Evolutionary conservation across 2,113 vertebrate genomes (phyloP), one percentile per base, ranked within the genome.

Genomic region (Procavia capensis): DNA sequence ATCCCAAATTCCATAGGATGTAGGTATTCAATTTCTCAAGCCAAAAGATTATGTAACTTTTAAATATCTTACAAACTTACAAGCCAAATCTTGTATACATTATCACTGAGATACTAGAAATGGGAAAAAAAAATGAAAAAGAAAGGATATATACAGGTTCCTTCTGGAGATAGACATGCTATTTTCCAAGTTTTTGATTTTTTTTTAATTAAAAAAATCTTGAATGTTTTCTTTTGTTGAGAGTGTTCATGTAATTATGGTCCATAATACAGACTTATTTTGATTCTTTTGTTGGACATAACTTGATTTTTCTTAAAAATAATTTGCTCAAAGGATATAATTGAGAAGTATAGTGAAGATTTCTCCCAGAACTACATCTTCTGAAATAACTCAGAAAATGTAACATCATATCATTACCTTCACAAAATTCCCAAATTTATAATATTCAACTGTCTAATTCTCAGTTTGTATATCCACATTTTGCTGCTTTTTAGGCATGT

Each of bases 311-410:
- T 90, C 83, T 96, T 94, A 92, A 79, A 96, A 97, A 84, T n/a
- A 3, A 94, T 96, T 96, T 97, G 13, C 27, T 75, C 5, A 64
- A 82, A 78, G 59, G 95, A 96, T 96, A 95, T 61, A 87, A 96
- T 93, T 96, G 93, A 93, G 98, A 97, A 54, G 22, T 74, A 57
- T 74, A 88, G 68, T 94, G 39, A 96, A 93, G 17, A 54, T 96
- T 88, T 95, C 88, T 86, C 89, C 79, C 79, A 95, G 82, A 95
- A 91, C 68, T 85, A 25, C 34, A 63, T 87, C 47, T 94, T 96
- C 54, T 82, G 88, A 75, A 80, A 84, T 79, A 96, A 81, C 34
- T 96, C 79, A n/a, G 47, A 88, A 59, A 88, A 81, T 87, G 79
- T 70, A 93, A 96, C 61, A 41, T 96, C 7, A 43, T 25, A 82